Evolutionary conservation across 2,888 invertebrate species (phyloP), one percentile per base, ranked within the genome.

Genomic region (Epiperipatus broadwayi): DNA sequence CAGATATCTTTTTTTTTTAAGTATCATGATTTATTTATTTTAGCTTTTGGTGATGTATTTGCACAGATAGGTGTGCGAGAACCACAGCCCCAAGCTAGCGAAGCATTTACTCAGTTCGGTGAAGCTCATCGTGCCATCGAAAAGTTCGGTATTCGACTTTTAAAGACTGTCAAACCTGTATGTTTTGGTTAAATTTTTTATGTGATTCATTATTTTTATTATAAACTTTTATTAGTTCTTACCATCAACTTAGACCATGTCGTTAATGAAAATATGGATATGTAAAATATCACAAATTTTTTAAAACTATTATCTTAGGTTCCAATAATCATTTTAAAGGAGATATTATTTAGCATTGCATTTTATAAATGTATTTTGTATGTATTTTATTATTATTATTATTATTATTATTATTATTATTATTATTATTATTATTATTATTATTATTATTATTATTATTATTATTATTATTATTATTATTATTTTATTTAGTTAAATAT

Each of bases 11-110:
- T 12, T 30, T 18, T 41, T 16, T 36, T 39, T 41, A n/a, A n/a
- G n/a, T n/a, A n/a, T n/a, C n/a, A n/a, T n/a, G n/a, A 12, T 12
- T 21, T 38, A 36, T 34, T 38, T 35, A 32, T 49, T 53, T 20
- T 72, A 69, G 77, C 76, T 1, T 78, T 97, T 60, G 95, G 97
- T 0, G 91, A 95, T 53, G 76, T 83, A 21, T 97, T 95, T 61
- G 78, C 85, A 1, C 73, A 73, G 8, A 85, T 97, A 45, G 95
- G 95, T 1, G 91, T 89, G 1, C 69, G 89, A 39, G 95, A 97
- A 56, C 91, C 93, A 0, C 91, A 93, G 55, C 78, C 85, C 1
- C 68, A 83, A 40, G 93, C 93, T 0, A 87, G 89, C 20, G 87
- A 91, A 55, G 89, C 91, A 0, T 97, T 95, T 57, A 73, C 83